Conservation (phyloP, 2,113 vertebrate genomes). For the Callaeas wilsoni region DNA sequence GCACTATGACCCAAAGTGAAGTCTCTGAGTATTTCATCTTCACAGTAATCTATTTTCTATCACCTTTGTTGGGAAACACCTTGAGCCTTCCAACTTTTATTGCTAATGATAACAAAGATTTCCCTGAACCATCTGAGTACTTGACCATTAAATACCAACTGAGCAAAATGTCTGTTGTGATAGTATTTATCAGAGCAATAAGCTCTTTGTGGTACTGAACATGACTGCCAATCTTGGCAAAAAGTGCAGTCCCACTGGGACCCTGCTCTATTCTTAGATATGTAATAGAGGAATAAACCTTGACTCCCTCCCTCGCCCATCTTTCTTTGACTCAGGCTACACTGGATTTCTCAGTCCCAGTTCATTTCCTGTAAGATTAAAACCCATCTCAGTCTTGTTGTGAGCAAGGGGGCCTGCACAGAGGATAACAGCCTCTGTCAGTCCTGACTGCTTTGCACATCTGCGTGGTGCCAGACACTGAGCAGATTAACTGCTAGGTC, state of each 20-base stretch:
- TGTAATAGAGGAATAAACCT: background rate
- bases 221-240: background rate
- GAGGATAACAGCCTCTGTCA: background rate
- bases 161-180: background rate
- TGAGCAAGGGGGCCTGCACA: background rate
- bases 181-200: background rate
- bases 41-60: background rate
- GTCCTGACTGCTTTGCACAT: background rate
- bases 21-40: background rate
- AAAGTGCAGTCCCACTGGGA: background rate
- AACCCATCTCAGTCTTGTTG: background rate
- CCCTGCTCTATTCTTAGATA: background rate
- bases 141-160: background rate
- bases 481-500: background rate
- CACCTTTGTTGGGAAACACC: background rate
- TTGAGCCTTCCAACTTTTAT: background rate
- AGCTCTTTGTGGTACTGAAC: background rate
- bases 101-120: conserved; percentile 2
- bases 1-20: background rate
- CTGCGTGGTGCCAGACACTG: background rate
- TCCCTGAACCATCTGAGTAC: background rate
- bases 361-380: background rate
- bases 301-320: background rate
- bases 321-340: background rate
- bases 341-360: background rate